These are phyloP conservation scores for Drosophila willistoni DNA, from an alignment of 1,140 invertebrate genomes.

Conservation along the genomic window DNA sequence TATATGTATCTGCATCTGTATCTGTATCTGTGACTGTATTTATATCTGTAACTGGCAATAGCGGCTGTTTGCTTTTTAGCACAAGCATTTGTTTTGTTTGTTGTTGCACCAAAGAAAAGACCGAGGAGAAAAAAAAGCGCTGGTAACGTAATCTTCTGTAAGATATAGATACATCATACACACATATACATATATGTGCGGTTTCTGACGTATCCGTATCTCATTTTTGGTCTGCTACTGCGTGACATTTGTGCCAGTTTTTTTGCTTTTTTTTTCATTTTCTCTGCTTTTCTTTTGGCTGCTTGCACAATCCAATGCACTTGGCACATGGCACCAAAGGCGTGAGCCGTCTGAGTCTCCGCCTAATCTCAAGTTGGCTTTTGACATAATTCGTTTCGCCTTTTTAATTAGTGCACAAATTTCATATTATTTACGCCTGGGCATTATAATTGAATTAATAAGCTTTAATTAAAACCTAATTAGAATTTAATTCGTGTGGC, in stretches of 20 bases:
- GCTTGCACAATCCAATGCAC: constrained; percentile 46
- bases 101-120: constrained; percentile 48
- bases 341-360: constrained; percentile 37
- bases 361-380: constrained; percentile 26
- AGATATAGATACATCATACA: constrained; percentile 50
- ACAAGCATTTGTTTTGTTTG: constrained; percentile 60
- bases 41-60: constrained; percentile 52
- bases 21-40: constrained; percentile 33
- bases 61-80: constrained; percentile 74
- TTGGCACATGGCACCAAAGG: constrained; percentile 4
- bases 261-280: constrained; percentile 2
- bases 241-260: constrained; percentile 54
- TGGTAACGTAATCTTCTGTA: constrained; percentile 71
- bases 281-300: constrained; percentile 13
- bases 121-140: constrained; percentile 34
- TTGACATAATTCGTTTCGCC: constrained; percentile 7
- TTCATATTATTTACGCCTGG: constrained; percentile 71
- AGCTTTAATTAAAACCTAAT: constrained; percentile 78
- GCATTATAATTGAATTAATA: constrained; percentile 76
- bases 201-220: constrained; percentile 52
- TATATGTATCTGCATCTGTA: constrained; percentile 41
- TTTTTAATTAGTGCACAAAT: constrained; percentile 72
- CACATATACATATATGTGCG: constrained; percentile 20
- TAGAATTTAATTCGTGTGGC: constrained; percentile 69
- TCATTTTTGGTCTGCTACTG: constrained; percentile 26